These are phyloP conservation scores for Calliopum simillimum DNA, from an alignment of 2,888 invertebrate genomes.

Conservation along the genomic window DNA sequence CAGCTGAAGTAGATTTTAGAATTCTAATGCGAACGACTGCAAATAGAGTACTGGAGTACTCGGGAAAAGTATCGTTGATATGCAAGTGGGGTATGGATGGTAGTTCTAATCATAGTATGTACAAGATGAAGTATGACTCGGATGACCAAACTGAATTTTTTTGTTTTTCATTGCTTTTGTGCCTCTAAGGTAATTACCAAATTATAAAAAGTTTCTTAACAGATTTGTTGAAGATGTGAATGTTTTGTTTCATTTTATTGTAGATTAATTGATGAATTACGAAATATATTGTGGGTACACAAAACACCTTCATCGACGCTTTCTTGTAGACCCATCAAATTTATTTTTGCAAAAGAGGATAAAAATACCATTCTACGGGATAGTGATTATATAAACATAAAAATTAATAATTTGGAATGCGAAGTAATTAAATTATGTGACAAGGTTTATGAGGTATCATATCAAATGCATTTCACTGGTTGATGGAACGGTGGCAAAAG, in stretches of 20 bases:
- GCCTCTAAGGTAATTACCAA: too few relatives aligned
- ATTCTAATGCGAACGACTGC: neutral
- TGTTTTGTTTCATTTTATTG: neutral
- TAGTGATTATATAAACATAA: neutral
- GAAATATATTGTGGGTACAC: constrained; percentile 18
- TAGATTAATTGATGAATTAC: neutral
- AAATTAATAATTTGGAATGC: constrained; percentile 1
- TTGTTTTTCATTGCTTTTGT: too few relatives aligned
- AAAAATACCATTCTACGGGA: neutral
- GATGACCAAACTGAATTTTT: neutral
- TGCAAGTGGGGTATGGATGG: too few relatives aligned
- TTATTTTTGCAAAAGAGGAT: constrained; percentile 24
- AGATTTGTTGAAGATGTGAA: neutral
- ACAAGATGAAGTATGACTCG: neutral
- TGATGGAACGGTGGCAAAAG: constrained; percentile 14
- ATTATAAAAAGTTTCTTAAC: too few relatives aligned
- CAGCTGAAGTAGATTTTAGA: neutral
- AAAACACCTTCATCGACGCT: constrained; percentile 13
- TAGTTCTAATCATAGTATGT: neutral
- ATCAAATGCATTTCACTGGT: constrained; percentile 23
- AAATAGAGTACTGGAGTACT: neutral
- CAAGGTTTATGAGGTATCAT: neutral
- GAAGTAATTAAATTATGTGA: neutral
- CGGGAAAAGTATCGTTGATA: neutral
- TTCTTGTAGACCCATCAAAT: constrained; percentile 22